These are phyloP conservation scores for Terebella lapidaria DNA, from an alignment of 2,888 invertebrate species.

Conservation along the genomic window DNA sequence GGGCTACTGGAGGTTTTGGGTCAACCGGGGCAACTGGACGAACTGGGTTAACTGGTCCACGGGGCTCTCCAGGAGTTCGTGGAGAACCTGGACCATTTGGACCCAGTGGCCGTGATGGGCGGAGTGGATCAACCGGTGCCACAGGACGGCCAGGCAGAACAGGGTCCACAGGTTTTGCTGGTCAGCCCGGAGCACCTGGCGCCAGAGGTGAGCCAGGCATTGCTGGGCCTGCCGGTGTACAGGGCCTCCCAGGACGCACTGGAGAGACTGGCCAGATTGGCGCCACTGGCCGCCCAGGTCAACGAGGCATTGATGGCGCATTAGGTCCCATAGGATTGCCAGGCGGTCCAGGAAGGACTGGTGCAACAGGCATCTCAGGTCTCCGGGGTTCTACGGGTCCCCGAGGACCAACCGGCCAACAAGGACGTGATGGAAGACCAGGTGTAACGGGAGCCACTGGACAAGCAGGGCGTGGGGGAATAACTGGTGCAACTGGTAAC, in stretches of 20 bases:
- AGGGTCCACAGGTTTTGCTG: slow-evolving; percentile 2
- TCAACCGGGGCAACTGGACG: not conserved
- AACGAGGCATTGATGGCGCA: not conserved
- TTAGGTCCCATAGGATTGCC: slow-evolving; percentile 3
- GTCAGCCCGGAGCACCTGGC: slow-evolving; percentile 7
- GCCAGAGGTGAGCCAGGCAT: slow-evolving; percentile 1
- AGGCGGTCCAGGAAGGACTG: not conserved
- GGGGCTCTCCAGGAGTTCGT: not conserved
- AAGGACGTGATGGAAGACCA: not conserved
- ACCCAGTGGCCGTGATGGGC: not conserved
- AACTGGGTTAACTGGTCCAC: slow-evolving; percentile 1
- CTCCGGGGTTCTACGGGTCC: slow-evolving; percentile 1
- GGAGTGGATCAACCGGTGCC: slow-evolving; percentile 1
- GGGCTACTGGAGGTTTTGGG: slow-evolving; percentile 5
- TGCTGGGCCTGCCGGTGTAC: not conserved
- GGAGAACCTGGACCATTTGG: slow-evolving; percentile 3
- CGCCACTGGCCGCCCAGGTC: not conserved
- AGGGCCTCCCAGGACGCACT: not conserved
- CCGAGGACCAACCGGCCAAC: slow-evolving; percentile 6
- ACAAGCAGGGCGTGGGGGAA: not conserved
- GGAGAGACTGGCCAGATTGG: not conserved
- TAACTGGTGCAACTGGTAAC: not conserved
- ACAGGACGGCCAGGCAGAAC: not conserved
- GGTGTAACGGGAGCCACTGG: slow-evolving; percentile 5
- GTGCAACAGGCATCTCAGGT: slow-evolving; percentile 3